These are phyloP conservation scores for Eristalinus aeneus DNA, from an alignment of 2,888 invertebrate genomes.

Conservation along the genomic window DNA sequence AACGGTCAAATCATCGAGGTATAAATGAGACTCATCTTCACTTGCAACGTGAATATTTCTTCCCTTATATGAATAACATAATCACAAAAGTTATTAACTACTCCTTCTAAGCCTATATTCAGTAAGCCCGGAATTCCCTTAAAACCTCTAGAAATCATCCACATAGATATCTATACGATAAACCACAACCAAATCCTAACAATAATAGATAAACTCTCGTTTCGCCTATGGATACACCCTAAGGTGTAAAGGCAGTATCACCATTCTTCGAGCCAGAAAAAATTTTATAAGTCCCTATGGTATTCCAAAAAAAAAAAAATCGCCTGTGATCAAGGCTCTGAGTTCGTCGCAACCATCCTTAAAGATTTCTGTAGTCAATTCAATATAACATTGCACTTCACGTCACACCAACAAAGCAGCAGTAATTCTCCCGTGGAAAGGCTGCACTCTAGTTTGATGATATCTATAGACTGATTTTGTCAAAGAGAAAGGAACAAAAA, in stretches of 20 bases:
- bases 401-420: constrained; percentile 30
- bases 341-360: constrained; percentile 17
- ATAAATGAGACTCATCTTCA: constrained; percentile 26
- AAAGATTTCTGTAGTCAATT: constrained; percentile 32
- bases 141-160: neutral
- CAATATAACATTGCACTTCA: constrained; percentile 23
- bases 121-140: neutral
- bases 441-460: constrained; percentile 39
- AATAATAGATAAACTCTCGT: constrained; percentile 20
- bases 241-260: constrained; percentile 25
- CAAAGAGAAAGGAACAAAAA: constrained; percentile 29
- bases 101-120: neutral
- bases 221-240: constrained; percentile 38
- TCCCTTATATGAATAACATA: constrained; percentile 27
- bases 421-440: constrained; percentile 37
- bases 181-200: constrained; percentile 14
- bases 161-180: neutral
- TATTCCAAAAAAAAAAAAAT: constrained; percentile 36
- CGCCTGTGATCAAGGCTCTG: constrained; percentile 28
- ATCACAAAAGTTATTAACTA: constrained; percentile 25
- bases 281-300: constrained; percentile 28
- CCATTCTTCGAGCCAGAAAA: constrained; percentile 13
- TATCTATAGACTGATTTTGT: constrained; percentile 61
- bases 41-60: constrained; percentile 8
- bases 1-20: constrained; percentile 13